Percentiles rank a stretch among this genome's conserved stretches.
Evolutionary conservation across 2,797 vertebrate species (phyloP).

Genomic region (Sphenopsis melanotis): DNA sequence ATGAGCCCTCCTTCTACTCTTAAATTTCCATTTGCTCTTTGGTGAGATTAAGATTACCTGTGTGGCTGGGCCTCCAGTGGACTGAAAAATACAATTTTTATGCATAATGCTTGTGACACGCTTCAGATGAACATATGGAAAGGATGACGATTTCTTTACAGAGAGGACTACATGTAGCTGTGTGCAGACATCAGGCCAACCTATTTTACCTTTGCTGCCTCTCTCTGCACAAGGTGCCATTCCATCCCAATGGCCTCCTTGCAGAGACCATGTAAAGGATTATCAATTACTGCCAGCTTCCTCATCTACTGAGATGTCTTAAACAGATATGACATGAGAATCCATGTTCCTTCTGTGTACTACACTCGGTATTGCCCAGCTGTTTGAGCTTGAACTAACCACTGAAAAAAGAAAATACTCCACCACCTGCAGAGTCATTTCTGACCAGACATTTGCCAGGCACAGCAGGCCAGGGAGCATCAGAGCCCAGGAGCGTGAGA

Average conservation of each 20-base stretch:
- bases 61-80: background rate
- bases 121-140: background rate
- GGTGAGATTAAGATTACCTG: background rate
- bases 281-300: background rate
- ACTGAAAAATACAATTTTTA: background rate
- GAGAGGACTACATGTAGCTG: background rate
- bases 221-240: background rate
- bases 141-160: background rate
- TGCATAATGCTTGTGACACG: background rate
- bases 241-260: background rate
- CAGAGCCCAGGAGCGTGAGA: background rate
- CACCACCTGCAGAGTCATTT: background rate
- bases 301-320: background rate
- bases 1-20: background rate
- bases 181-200: background rate
- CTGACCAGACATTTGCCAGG: background rate
- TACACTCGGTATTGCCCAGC: background rate
- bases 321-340: background rate
- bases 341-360: background rate
- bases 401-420: background rate
- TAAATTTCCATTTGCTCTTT: background rate
- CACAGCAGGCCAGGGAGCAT: fast-evolving
- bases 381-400: background rate
- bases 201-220: background rate
- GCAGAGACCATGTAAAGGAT: background rate